Conservation (phyloP, 2,113 vertebrate species). For the Grammomys surdaster region DNA sequence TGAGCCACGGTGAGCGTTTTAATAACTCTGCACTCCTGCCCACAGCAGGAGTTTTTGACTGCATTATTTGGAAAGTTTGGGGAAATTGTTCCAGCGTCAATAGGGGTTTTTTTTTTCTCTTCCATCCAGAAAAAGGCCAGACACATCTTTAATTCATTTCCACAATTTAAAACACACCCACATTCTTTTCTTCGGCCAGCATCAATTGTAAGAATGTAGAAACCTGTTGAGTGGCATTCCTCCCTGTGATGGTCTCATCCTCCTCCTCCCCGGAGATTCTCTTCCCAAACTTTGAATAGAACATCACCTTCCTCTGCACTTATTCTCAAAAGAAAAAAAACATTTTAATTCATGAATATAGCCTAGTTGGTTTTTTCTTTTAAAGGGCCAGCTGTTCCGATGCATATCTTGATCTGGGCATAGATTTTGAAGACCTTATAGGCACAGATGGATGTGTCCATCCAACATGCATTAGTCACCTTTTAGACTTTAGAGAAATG, state of each 20-base stretch:
- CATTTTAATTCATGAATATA: not conserved
- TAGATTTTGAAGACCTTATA: not conserved
- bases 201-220: not conserved
- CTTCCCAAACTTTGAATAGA: not conserved
- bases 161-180: not conserved
- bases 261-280: not conserved
- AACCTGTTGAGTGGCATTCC: not conserved
- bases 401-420: not conserved
- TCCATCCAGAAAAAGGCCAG: not conserved
- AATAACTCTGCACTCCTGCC: not conserved
- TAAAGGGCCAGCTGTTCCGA: no score
- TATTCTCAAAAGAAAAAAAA: slow-evolving; percentile 14
- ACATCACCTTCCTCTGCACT: not conserved
- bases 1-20: slow-evolving; percentile 36
- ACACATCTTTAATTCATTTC: slow-evolving; percentile 35
- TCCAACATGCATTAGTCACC: not conserved
- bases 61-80: slow-evolving; percentile 21
- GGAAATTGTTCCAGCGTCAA: slow-evolving; percentile 7
- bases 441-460: not conserved
- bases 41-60: not conserved
- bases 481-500: not conserved
- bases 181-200: not conserved
- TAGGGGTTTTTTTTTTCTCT: not conserved
- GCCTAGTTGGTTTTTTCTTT: not conserved
- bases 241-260: not conserved